These are phyloP conservation scores for Tapirus terrestris DNA, from an alignment of 2,113 vertebrate species.

Conservation along the genomic window DNA sequence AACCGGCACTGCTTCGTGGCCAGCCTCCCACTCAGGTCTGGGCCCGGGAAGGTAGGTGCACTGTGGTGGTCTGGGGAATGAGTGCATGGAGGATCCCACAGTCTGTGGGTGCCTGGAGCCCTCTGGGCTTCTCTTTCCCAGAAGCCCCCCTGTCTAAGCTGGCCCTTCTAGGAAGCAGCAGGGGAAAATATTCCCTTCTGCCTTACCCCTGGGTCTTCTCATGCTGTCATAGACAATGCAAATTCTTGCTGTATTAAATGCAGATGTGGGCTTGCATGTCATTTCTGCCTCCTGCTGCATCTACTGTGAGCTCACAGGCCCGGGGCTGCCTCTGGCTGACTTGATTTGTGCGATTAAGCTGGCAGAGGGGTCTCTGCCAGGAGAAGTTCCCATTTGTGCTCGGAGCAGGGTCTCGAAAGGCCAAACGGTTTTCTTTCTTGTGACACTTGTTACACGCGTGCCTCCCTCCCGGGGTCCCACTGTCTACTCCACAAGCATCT, in stretches of 20 bases:
- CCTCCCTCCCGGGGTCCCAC: not conserved
- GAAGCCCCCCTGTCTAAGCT: not conserved
- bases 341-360: not conserved
- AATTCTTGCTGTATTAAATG: not conserved
- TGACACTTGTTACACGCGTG: not conserved
- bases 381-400: not conserved
- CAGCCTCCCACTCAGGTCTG: not conserved
- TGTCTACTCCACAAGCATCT: not conserved
- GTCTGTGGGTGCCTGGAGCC: not conserved
- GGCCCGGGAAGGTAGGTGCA: slow-evolving; percentile 59
- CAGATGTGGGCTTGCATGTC: not conserved
- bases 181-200: not conserved
- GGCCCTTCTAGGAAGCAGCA: not conserved
- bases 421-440: not conserved
- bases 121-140: not conserved
- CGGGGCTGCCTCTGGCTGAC: slow-evolving; percentile 40
- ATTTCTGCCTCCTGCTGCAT: not conserved
- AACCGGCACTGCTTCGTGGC: not conserved
- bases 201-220: not conserved
- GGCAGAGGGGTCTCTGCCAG: slow-evolving; percentile 52
- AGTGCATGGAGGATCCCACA: not conserved
- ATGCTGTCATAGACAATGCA: not conserved
- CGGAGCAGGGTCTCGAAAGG: not conserved
- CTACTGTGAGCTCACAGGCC: slow-evolving; percentile 44
- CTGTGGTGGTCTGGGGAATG: not conserved